Base-by-base conservation (phyloP, 2,113 vertebrate species). In the Machaerirhynchus nigripectus region DNA sequence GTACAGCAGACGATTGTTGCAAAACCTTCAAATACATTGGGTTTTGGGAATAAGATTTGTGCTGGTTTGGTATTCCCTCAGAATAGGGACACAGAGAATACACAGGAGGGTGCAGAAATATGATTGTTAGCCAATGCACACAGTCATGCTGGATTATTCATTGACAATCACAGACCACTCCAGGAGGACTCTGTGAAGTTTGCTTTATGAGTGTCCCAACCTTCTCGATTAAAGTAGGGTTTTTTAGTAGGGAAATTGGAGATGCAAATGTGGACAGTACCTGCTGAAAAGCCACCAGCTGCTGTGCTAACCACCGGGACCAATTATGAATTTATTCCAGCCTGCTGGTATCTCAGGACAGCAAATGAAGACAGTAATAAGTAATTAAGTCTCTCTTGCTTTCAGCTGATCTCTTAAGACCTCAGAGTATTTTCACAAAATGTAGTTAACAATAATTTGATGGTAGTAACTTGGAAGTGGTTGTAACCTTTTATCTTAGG, bases 1-100 rank as follows among this genome's bases (percentile, higher is more conserved):
- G 5, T 27, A 52, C 0, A 1, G 35, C 3, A 20, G 18, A 26
- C 0, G 0, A 28, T 37, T 49, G 27, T 31, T 4, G 4, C 17
- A 90, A 86, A 75, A 79, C 23, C 57, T 63, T 47, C 42, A 74
- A 75, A 83, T 61, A 61, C 49, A 7, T n/a, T 27, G 2, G 0
- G 3, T 74, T 74, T 7, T 7, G 7, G 15, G 37, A 37, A 65
- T 55, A 44, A 24, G 52, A 30, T 44, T 77, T 50, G 33, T 42
- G 7, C 13, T 53, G 26, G 6, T 56, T 80, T 91, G 30, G 9
- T 31, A 9, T 61, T 74, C 20, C 30, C 6, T 50, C 55, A 28
- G n/a, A n/a, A n/a, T n/a, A n/a, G n/a, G n/a, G n/a, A n/a, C n/a
- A n/a, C n/a, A n/a, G n/a, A 77, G 37, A 9, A 61, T 37, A 17